Evolutionary conservation across 2,113 vertebrate genomes (phyloP).

Genomic region (Rhea pennata): DNA sequence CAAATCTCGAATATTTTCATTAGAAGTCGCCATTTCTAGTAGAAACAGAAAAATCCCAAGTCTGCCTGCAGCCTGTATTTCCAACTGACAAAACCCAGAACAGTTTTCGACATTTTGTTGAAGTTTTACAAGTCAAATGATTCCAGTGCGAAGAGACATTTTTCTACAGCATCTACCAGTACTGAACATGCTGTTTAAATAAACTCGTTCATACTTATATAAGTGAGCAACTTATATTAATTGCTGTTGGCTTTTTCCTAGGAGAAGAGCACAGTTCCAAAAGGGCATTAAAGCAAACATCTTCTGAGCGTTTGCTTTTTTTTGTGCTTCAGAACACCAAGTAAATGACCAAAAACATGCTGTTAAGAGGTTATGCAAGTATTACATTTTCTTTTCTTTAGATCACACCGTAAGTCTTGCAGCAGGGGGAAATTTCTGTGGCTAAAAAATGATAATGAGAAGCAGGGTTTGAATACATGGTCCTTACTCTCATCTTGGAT

Average conservation of each 20-base stretch:
- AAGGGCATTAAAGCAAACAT: not conserved
- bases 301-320: not conserved
- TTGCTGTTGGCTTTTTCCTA: not conserved
- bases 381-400: not conserved
- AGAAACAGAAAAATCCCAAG: not conserved
- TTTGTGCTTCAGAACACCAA: not conserved
- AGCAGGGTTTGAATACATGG: not conserved
- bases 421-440: not conserved
- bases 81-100: not conserved
- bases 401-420: not conserved
- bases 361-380: not conserved
- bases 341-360: not conserved
- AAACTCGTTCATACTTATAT: not conserved
- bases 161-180: not conserved
- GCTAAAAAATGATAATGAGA: not conserved
- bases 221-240: not conserved
- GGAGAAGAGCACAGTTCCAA: not conserved
- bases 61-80: not conserved
- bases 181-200: not conserved
- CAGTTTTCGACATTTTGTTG: not conserved
- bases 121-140: not conserved
- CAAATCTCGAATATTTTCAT: not conserved
- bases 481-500: not conserved
- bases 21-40: not conserved
- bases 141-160: not conserved